Evolutionary conservation across 2,113 vertebrate genomes (phyloP), one percentile per base, ranked within the genome.

Genomic region (Gymnarchus niloticus): DNA sequence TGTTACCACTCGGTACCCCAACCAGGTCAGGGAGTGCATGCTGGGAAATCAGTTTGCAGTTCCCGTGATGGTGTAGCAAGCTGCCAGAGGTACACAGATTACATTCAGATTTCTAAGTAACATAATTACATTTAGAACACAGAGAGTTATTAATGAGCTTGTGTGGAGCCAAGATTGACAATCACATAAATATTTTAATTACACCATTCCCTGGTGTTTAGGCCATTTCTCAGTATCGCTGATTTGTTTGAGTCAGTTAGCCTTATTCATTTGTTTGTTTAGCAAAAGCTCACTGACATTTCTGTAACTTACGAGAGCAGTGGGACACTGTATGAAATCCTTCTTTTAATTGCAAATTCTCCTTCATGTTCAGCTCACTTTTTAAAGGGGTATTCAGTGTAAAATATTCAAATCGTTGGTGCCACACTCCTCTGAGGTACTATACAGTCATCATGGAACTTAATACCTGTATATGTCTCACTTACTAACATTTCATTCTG

Each of bases 161-260:
- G 84, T 77, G 48, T 52, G 23, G 14, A 14, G 49, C 78, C 41
- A n/a, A 81, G 23, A 28, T 9, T 54, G 78, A 81, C 46, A 81
- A 51, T 25, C 49, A 33, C 80, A 81, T 10, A 81, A 52, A 81
- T 81, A 52, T 33, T 81, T 81, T 33, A 77, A 46, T 48, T 77
- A 48, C 44, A 81, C 3, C n/a, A 6, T 81, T 81, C 46, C 48
- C 80, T 52, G 80, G 46, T 3, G 9, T 6, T 14, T 52, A 77
- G 44, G 6, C 3, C 23, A 19, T 28, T 52, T 81, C 28, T 49
- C 80, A 28, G 19, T 6, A 77, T 33, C 48, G 3, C 51, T 81
- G 48, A 81, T 52, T 52, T 81, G 49, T 54, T 81, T 69, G 33
- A 52, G 33, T 81, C 48, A 81, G n/a, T 81, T 81, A 77, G 28